These are phyloP conservation scores for Tridacna gigas DNA, from an alignment of 2,888 invertebrate genomes.

Conservation along the genomic window DNA sequence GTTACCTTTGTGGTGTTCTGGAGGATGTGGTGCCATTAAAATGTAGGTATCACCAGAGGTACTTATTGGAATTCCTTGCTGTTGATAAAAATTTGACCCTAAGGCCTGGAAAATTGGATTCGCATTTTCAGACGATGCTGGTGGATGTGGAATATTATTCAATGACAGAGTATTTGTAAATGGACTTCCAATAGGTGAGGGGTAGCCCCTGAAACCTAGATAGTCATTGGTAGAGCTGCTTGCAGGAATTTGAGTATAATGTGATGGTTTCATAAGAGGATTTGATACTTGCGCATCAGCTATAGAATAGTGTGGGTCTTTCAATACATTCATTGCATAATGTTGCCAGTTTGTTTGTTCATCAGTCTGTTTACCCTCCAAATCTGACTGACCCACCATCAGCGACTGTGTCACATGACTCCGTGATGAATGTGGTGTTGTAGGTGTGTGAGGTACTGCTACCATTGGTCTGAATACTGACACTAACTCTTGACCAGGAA, in stretches of 20 bases:
- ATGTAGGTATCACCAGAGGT: neutral
- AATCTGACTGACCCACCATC: no score
- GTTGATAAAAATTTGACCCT: neutral
- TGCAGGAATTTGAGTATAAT: no score
- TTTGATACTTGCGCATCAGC: no score
- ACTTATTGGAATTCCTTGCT: constrained; percentile 7
- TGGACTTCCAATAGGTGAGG: no score
- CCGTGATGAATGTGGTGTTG: constrained; percentile 24
- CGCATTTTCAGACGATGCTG: neutral
- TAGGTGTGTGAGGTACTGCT: constrained; percentile 30
- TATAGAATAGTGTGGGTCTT: no score
- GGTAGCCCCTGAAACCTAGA: no score
- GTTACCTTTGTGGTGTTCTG: neutral
- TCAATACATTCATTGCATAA: neutral
- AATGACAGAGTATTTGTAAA: neutral
- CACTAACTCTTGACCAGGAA: neutral
- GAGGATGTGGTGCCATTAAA: constrained; percentile 9
- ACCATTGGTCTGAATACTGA: neutral
- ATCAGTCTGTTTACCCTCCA: neutral
- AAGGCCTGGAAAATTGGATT: neutral
- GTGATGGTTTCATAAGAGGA: no score
- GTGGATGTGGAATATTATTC: neutral
- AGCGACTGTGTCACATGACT: neutral
- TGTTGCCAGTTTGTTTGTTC: neutral
- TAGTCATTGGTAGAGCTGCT: no score